Percentiles rank a stretch among this genome's conserved stretches.
Conservation (phyloP, 2,113 vertebrate genomes). For the Serinus canaria region DNA sequence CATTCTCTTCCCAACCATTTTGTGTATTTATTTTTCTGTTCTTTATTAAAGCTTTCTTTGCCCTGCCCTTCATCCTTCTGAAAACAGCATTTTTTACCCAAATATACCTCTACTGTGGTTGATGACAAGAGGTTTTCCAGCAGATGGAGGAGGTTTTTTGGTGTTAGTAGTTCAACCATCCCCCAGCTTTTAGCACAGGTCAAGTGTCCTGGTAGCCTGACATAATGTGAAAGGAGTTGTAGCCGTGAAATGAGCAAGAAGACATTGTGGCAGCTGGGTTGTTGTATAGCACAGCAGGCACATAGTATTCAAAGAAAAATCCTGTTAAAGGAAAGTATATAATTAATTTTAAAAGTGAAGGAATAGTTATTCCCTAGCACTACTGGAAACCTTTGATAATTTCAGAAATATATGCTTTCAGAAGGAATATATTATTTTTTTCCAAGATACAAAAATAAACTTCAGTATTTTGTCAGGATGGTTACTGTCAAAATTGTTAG, state of each 20-base stretch:
- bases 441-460: background rate
- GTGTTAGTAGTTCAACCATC: background rate
- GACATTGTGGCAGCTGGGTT: fast-evolving
- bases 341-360: background rate
- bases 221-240: background rate
- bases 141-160: background rate
- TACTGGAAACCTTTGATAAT: background rate
- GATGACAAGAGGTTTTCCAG: background rate
- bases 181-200: background rate
- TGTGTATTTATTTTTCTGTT: background rate
- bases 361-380: background rate
- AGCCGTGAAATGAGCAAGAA: background rate
- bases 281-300: background rate
- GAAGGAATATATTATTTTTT: background rate
- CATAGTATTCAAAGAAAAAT: background rate
- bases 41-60: background rate
- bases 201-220: background rate
- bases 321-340: background rate
- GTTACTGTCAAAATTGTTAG: background rate
- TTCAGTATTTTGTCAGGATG: background rate
- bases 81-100: background rate
- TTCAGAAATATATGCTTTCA: background rate
- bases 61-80: background rate
- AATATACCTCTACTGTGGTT: background rate
- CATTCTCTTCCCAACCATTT: background rate